A percentile compares a stretch with the other conserved stretches of the same genome.
Evolutionary conservation across 2,888 invertebrate genomes (phyloP).

Genomic region (Cryptophagus acutangulus): DNA sequence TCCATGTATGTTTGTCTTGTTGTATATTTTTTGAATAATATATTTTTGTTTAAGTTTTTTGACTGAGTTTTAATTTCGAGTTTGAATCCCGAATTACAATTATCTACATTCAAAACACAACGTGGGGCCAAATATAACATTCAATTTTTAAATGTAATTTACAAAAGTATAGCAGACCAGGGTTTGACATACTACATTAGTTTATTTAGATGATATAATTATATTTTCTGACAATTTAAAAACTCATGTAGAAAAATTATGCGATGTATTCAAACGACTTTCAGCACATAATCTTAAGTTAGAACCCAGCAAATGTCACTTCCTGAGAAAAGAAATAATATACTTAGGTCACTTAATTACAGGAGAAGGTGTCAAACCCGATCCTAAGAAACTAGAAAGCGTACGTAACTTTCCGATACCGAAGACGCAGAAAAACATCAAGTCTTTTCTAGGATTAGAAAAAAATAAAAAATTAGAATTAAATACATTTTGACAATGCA

Average conservation of each 20-base stretch:
- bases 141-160: no score
- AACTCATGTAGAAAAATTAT: constrained; percentile 26
- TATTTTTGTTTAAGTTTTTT: no score
- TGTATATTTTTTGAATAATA: no score
- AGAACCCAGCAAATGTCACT: constrained; percentile 24
- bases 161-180: no score
- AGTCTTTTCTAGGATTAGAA: constrained; percentile 23
- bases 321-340: constrained; percentile 21
- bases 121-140: no score
- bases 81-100: no score
- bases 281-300: constrained; percentile 20
- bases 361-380: constrained; percentile 22
- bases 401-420: constrained; percentile 18
- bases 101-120: no score
- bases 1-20: no score
- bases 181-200: no score
- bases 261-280: constrained; percentile 26
- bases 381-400: constrained; percentile 18
- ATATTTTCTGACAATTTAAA: constrained; percentile 27
- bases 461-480: constrained; percentile 17
- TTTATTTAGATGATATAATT: constrained; percentile 41
- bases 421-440: constrained; percentile 20
- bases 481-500: constrained; percentile 19
- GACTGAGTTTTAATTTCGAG: no score
- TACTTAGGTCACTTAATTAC: constrained; percentile 24